These are phyloP conservation scores for Ichneumoninae sp. DNA, from an alignment of 2,888 invertebrate genomes.

Conservation along the genomic window DNA sequence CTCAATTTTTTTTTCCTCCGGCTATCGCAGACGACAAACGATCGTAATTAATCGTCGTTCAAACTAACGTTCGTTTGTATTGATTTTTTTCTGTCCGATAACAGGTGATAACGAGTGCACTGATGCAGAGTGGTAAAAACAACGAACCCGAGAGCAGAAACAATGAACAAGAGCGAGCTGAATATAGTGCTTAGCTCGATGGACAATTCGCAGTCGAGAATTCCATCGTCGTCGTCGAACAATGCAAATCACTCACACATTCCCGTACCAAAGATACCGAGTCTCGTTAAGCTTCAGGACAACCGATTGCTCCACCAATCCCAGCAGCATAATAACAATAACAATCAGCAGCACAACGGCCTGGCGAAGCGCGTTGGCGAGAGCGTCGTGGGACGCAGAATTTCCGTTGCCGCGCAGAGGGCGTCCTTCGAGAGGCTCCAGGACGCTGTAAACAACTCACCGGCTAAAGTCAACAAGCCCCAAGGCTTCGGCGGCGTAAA, in stretches of 20 bases:
- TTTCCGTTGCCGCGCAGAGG: slow-evolving; percentile 81
- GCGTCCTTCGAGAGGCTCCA: slow-evolving; percentile 82
- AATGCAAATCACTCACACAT: slow-evolving; percentile 80
- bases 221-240: slow-evolving; percentile 44
- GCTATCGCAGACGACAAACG: neutral
- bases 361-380: slow-evolving; percentile 33
- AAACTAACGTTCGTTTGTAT: neutral
- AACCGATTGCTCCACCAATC: slow-evolving; percentile 42
- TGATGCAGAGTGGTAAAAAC: slow-evolving; percentile 9
- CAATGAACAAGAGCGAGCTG: slow-evolving; percentile 79
- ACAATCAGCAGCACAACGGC: slow-evolving; percentile 50
- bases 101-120: slow-evolving; percentile 36
- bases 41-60: neutral
- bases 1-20: too few species aligned
- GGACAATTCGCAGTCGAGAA: slow-evolving; percentile 62
- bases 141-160: slow-evolving; percentile 33
- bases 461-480: slow-evolving; percentile 23
- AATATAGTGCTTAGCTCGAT: slow-evolving; percentile 75
- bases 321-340: slow-evolving; percentile 42
- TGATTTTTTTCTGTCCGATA: slow-evolving; percentile 24
- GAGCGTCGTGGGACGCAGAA: slow-evolving; percentile 69
- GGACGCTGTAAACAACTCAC: slow-evolving; percentile 65
- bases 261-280: slow-evolving; percentile 79
- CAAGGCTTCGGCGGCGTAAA: slow-evolving; percentile 35
- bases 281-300: slow-evolving; percentile 74